Evolutionary conservation across 2,113 vertebrate genomes (phyloP).

Genomic region (Chaetodon trifascialis): DNA sequence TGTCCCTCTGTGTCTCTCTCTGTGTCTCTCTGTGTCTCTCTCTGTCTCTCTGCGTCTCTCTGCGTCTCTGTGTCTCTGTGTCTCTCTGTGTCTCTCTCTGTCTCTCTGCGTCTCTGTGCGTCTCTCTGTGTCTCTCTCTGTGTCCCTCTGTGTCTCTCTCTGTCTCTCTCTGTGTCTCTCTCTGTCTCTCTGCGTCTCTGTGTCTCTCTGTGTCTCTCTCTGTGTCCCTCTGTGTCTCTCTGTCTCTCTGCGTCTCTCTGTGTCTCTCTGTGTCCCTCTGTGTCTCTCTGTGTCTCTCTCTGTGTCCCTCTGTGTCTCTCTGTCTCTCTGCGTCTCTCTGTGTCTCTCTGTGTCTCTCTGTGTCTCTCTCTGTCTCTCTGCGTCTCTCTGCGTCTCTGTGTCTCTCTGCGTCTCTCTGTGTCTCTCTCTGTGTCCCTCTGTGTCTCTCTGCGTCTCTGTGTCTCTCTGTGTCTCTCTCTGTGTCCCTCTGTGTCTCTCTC

Average conservation of each 20-base stretch:
- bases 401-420: no score
- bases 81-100: background rate
- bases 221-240: no score
- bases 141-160: no score
- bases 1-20: no score
- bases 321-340: background rate
- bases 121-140: no score
- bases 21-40: background rate
- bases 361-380: no score
- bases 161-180: background rate
- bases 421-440: background rate
- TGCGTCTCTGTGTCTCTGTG: background rate
- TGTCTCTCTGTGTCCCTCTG: no score
- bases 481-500: background rate
- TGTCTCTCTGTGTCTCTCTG: background rate
- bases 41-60: background rate
- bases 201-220: background rate
- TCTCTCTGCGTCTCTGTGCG: no score
- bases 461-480: background rate
- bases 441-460: no score
- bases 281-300: background rate
- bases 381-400: no score
- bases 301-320: constrained; percentile 17
- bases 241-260: no score
- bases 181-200: background rate